A percentile compares a stretch with the other conserved stretches of the same genome.
Conservation (phyloP, 2,113 vertebrate species). For the Sminthopsis crassicaudata region DNA sequence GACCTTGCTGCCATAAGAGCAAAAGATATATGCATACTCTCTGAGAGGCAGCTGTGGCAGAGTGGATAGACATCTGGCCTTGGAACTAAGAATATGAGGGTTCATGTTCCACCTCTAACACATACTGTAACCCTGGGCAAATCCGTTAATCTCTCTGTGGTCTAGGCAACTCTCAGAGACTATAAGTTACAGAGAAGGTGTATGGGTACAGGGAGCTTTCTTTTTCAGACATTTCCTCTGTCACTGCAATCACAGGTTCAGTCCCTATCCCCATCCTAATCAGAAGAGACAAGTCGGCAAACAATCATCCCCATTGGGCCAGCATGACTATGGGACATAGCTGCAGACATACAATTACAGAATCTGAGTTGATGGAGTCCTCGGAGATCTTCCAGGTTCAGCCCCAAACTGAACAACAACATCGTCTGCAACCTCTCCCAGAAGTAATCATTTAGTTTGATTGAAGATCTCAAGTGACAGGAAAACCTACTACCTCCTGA, state of each 20-base stretch:
- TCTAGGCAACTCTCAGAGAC: background rate
- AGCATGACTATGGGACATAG: background rate
- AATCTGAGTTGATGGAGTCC: background rate
- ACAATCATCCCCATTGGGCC: background rate
- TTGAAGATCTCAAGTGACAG: background rate
- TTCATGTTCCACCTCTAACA: background rate
- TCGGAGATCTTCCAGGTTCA: background rate
- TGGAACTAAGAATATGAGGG: background rate
- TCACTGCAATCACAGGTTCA: background rate
- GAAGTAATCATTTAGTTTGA: background rate
- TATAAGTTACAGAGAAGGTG: background rate
- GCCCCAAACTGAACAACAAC: background rate
- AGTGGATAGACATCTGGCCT: background rate
- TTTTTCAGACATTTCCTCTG: background rate
- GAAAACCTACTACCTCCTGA: conserved; percentile 1
- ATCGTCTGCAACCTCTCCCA: background rate
- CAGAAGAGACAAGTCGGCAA: background rate
- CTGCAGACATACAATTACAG: background rate
- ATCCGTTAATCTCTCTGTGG: background rate
- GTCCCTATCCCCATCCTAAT: background rate
- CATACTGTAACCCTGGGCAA: background rate
- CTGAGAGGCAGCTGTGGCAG: background rate
- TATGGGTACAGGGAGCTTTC: background rate
- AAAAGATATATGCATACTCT: background rate
- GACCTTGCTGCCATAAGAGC: background rate